A percentile compares a stretch with the other conserved stretches of the same genome.
Conservation (phyloP, 2,797 vertebrate genomes). For the Potorous gilbertii region DNA sequence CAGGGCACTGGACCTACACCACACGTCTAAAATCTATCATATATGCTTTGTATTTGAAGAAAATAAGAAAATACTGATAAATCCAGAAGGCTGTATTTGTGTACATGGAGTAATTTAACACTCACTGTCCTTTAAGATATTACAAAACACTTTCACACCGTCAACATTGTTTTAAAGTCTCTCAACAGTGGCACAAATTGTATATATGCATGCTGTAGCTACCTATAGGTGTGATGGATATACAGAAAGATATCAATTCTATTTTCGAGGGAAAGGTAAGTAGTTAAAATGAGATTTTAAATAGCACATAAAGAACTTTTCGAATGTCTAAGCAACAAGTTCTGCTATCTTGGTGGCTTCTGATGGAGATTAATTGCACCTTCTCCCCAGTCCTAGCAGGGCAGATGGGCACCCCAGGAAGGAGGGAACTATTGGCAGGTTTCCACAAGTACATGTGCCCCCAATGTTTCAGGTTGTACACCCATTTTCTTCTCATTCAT, state of each 20-base stretch:
- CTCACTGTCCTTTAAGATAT: background rate
- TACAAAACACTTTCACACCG: background rate
- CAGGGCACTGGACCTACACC: background rate
- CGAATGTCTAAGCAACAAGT: background rate
- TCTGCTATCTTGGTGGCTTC: background rate
- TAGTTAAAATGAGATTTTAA: conserved; percentile 29
- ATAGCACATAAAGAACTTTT: conserved; percentile 38
- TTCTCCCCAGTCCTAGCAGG: background rate
- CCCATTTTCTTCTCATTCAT: background rate
- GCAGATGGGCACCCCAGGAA: background rate
- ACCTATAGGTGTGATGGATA: background rate
- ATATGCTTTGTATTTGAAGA: background rate
- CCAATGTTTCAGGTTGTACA: background rate
- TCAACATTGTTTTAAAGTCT: background rate
- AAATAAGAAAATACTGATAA: background rate
- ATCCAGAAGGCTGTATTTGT: background rate
- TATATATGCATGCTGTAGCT: background rate
- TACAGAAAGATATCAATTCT: background rate
- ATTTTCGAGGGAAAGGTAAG: conserved; percentile 21
- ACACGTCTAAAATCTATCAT: background rate
- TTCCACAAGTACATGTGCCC: background rate
- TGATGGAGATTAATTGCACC: background rate
- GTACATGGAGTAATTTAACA: background rate
- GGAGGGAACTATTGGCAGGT: background rate
- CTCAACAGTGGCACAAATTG: background rate